Percentiles rank a stretch among this genome's conserved stretches.
These are phyloP conservation scores for Charaxes varanes DNA, from an alignment of 1,140 invertebrate species.

Conservation along the genomic window DNA sequence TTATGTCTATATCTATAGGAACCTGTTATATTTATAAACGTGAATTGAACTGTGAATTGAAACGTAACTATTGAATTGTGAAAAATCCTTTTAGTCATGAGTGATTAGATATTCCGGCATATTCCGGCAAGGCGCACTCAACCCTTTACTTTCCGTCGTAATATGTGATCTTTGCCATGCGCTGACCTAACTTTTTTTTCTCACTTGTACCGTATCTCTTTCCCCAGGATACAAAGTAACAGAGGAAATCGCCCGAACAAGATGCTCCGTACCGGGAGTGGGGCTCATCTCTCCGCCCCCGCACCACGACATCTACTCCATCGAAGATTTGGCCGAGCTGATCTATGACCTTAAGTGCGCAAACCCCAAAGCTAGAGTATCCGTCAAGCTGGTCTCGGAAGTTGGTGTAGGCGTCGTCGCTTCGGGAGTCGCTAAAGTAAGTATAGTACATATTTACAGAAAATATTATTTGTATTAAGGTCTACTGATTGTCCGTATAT, in stretches of 20 bases:
- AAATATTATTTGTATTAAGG: background rate
- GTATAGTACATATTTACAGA: background rate
- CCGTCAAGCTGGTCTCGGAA: constrained; percentile 98
- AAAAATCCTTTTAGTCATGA: too few species aligned
- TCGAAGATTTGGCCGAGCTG: constrained; percentile 98
- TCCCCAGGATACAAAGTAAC: constrained; percentile 83
- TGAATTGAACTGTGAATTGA: too few species aligned
- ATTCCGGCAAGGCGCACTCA: too few species aligned
- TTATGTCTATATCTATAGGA: too few species aligned
- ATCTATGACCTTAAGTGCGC: constrained; percentile 99
- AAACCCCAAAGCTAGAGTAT: constrained; percentile 96
- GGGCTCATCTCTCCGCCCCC: constrained; percentile 98
- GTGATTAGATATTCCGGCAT: too few species aligned
- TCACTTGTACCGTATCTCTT: too few species aligned
- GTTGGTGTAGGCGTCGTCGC: constrained; percentile 99
- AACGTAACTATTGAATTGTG: too few species aligned
- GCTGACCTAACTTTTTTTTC: background rate
- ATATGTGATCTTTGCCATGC: background rate
- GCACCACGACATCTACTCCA: constrained; percentile 99
- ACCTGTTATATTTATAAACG: too few species aligned
- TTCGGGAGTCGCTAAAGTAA: constrained; percentile 95
- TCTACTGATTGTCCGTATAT: too few species aligned
- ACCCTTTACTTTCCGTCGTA: too few species aligned
- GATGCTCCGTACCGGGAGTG: constrained; percentile 97
- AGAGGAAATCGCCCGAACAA: constrained; percentile 94